phyloP scores from a whole-genome alignment of 2,888 invertebrate species.

The Didymodactylos carnosus region DNA sequence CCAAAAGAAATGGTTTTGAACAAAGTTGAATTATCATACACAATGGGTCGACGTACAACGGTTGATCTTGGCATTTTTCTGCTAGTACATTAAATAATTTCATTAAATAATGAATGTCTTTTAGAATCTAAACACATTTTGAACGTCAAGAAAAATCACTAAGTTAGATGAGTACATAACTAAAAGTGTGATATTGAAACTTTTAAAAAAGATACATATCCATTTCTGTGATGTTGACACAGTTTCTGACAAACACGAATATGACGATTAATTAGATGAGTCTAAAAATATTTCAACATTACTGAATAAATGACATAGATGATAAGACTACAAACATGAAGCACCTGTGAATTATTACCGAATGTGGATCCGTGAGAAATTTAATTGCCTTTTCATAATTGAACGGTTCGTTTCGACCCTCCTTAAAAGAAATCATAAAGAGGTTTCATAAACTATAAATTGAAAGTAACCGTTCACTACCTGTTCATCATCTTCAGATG shows the following conservation, averaged over 20 bases:
- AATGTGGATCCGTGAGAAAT: conserved; percentile 31
- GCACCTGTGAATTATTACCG: conserved; percentile 22
- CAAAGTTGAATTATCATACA: conserved; percentile 26
- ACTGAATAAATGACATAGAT: too few relatives aligned
- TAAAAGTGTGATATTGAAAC: background rate
- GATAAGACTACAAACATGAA: background rate
- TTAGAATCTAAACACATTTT: conserved; percentile 18
- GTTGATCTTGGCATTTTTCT: conserved; percentile 24
- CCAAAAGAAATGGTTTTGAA: conserved; percentile 28
- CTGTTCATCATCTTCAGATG: background rate
- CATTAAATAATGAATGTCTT: conserved; percentile 29
- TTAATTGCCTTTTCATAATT: conserved; percentile 29
- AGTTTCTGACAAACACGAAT: conserved; percentile 27
- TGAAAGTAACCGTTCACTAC: too few relatives aligned
- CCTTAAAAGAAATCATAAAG: too few relatives aligned
- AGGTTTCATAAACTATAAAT: too few relatives aligned
- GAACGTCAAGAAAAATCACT: background rate
- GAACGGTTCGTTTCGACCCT: conserved; percentile 23
- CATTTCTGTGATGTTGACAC: conserved; percentile 25
- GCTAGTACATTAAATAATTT: conserved; percentile 30
- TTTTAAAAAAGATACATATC: conserved; percentile 28
- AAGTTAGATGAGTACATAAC: background rate
- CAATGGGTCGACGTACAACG: conserved; percentile 27
- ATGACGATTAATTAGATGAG: conserved; percentile 29
- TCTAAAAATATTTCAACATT: conserved; percentile 20